Base-by-base conservation (phyloP, 2,888 invertebrate species). In the Ceraclea dissimilis region DNA sequence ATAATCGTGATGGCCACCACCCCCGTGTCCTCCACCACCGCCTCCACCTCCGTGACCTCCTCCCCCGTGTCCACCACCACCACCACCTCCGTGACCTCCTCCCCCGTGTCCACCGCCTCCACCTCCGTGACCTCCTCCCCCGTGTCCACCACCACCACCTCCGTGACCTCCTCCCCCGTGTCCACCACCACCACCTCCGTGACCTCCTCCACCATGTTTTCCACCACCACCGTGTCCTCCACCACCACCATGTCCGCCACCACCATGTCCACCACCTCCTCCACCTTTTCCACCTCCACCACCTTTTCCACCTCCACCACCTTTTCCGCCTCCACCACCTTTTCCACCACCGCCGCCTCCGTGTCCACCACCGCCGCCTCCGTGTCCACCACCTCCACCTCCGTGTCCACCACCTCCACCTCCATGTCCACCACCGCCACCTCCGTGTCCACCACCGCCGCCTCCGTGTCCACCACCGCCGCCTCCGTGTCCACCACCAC, bases 1-100 rank as follows among this genome's bases (percentile, higher is more conserved):
- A 22, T 19, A 21, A n/a, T 20, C 49, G 17, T 52, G 52, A 1
- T 46, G 52, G 21, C 39, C 47, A 13, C 54, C 54, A n/a, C 58
- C 58, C 17, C 54, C 54, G 13, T 49, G 49, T 20, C 34, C n/a
- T 19, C 39, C 16, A n/a, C 49, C 26, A 19, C 39, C 56, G 18
- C 54, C 54, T 13, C 44, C 16, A 33, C 51, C 2, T 17, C 52
- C 2, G 21, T 39, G 10, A 20, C 51, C n/a, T 0, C 75, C 75
- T 6, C 64, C 59, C 0, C 76, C 76, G 60, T 79, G 78, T 60
- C 78, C 75, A 67, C 72, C 78, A n/a, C 74, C 67, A 83, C 84
- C n/a, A n/a, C 51, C 31, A 8, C 31, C 26, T 16, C 26, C 26
- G n/a, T 22, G 31, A 18, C 47, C 49, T 8, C 54, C 52, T 33